A percentile compares a stretch with the other conserved stretches of the same genome.
phyloP scores from a whole-genome alignment of 2,888 invertebrate genomes.

The Epinotia brunnichana region DNA sequence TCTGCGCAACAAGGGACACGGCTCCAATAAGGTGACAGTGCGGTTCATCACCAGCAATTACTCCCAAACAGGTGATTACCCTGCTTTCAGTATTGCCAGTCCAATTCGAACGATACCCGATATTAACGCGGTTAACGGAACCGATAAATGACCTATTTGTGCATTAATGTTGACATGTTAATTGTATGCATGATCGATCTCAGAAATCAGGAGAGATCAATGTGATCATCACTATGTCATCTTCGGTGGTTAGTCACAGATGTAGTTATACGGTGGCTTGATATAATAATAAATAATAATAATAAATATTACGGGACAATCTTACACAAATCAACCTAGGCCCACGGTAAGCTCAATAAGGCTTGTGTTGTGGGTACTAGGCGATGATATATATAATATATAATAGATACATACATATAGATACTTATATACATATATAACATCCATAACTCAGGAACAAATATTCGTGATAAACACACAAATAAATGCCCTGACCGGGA shows the following conservation, averaged over 20 bases:
- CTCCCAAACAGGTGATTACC: constrained; percentile 47
- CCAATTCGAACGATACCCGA: constrained; percentile 41
- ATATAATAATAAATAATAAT: too few relatives aligned
- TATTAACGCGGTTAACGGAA: constrained; percentile 31
- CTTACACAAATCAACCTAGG: too few relatives aligned
- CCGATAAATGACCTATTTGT: constrained; percentile 29
- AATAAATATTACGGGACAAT: too few relatives aligned
- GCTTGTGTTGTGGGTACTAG: too few relatives aligned
- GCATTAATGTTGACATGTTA: constrained; percentile 29
- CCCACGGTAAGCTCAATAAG: too few relatives aligned
- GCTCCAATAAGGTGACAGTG: constrained; percentile 9
- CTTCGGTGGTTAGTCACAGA: neutral
- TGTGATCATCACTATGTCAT: neutral
- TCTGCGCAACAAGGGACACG: neutral
- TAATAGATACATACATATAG: too few relatives aligned
- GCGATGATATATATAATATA: too few relatives aligned
- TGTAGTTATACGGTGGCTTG: neutral
- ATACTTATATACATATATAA: too few relatives aligned
- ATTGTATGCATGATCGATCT: constrained; percentile 6
- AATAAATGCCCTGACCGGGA: too few relatives aligned
- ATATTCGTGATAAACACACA: too few relatives aligned
- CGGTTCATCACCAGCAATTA: constrained; percentile 45
- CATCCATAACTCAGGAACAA: too few relatives aligned
- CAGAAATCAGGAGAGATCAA: constrained; percentile 1
- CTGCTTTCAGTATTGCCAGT: constrained; percentile 43